Evolutionary conservation across 2,888 invertebrate genomes (phyloP).

Genomic region (Drosophila multiciliata): DNA sequence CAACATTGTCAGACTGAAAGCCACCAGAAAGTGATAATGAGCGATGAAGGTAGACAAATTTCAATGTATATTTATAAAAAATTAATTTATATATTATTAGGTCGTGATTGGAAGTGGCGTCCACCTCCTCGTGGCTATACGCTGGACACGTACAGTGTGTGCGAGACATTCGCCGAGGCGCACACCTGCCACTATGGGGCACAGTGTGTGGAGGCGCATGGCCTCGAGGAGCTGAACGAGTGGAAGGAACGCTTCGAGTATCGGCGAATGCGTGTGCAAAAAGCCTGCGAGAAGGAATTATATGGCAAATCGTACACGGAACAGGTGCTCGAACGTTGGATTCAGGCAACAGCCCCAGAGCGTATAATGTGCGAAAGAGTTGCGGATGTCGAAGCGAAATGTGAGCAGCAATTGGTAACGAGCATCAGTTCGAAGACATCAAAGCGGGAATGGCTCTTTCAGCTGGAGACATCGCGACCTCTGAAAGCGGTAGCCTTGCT

Average conservation of each 20-base stretch:
- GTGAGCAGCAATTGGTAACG: slow-evolving; percentile 87
- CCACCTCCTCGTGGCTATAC: slow-evolving; percentile 89
- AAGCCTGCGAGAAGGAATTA: slow-evolving; percentile 89
- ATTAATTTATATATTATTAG: slow-evolving; percentile 51
- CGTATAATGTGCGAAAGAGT: slow-evolving; percentile 88
- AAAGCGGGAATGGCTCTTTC: slow-evolving; percentile 87
- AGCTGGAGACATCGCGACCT: slow-evolving; percentile 85
- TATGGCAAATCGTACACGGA: slow-evolving; percentile 88
- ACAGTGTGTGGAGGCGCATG: slow-evolving; percentile 91
- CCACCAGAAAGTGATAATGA: slow-evolving; percentile 89
- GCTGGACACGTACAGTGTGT: slow-evolving; percentile 88
- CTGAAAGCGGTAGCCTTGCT: slow-evolving; percentile 88
- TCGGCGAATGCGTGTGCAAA: slow-evolving; percentile 87
- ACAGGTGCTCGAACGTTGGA: slow-evolving; percentile 88
- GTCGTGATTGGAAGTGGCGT: slow-evolving; percentile 89
- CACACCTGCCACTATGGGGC: slow-evolving; percentile 89
- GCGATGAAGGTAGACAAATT: slow-evolving; percentile 86
- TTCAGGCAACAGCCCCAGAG: slow-evolving; percentile 87
- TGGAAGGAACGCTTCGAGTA: slow-evolving; percentile 91
- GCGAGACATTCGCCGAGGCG: slow-evolving; percentile 87
- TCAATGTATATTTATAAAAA: not conserved
- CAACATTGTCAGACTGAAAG: slow-evolving; percentile 88
- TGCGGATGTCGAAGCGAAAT: slow-evolving; percentile 87
- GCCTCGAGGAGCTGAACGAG: slow-evolving; percentile 89
- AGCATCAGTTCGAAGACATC: slow-evolving; percentile 88